Evolutionary conservation across 1,140 invertebrate species (phyloP).

Genomic region (Triops longicaudatus): DNA sequence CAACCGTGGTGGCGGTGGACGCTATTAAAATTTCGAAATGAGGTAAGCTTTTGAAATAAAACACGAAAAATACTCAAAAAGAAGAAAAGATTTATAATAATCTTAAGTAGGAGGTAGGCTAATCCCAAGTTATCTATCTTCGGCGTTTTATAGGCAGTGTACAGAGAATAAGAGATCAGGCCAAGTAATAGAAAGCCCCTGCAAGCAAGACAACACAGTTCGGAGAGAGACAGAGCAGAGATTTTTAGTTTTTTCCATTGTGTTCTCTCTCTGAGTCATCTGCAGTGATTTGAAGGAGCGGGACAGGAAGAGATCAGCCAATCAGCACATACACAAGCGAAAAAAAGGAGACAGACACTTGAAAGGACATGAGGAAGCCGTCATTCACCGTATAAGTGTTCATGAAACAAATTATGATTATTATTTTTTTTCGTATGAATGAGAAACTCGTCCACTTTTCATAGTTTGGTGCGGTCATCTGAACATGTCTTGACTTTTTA

Average conservation of each 20-base stretch:
- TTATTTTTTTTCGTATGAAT: not conserved
- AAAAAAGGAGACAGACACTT: too few species aligned
- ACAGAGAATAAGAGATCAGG: constrained; percentile 4
- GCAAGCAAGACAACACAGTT: not conserved
- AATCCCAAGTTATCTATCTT: constrained; percentile 8
- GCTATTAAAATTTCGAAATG: not conserved
- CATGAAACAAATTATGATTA: not conserved
- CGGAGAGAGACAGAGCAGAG: not conserved
- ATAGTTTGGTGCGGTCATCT: not conserved
- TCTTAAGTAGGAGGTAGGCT: constrained; percentile 6
- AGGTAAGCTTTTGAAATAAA: not conserved
- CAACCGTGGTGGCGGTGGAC: not conserved
- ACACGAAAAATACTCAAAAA: not conserved
- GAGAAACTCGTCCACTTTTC: not conserved
- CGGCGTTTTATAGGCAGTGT: constrained; percentile 19
- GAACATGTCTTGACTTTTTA: constrained; percentile 1
- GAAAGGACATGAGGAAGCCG: too few species aligned
- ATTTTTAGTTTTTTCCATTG: not conserved
- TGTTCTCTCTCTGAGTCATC: not conserved
- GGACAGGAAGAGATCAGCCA: not conserved
- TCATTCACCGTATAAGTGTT: too few species aligned
- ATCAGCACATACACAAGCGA: not conserved
- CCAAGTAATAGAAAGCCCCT: not conserved
- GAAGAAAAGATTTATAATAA: constrained; percentile 11
- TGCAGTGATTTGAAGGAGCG: not conserved